phyloP scores from a whole-genome alignment of 2,797 vertebrate species.

The Tympanoctomys barrerae region DNA sequence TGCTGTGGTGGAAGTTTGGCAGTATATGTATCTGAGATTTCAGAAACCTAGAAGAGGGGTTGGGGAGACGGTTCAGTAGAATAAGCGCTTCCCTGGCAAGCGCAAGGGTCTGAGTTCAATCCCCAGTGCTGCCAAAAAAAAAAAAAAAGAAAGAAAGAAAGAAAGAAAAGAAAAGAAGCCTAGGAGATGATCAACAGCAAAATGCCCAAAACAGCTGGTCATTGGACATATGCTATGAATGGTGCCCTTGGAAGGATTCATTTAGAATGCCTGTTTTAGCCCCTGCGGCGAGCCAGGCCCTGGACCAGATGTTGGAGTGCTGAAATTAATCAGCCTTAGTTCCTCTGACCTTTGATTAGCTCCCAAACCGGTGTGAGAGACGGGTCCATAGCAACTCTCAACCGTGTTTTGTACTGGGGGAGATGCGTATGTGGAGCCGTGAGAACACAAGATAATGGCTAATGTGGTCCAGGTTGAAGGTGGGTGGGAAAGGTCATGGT shows the following conservation, averaged over 20 bases:
- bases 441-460: conserved; percentile 12
- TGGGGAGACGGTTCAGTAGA: too few relatives aligned
- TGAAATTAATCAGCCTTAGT: conserved; percentile 26
- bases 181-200: not conserved
- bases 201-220: not conserved
- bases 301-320: not conserved
- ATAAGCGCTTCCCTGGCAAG: too few relatives aligned
- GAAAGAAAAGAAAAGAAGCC: not conserved
- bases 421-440: not conserved
- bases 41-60: conserved; percentile 29
- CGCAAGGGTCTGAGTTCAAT: too few relatives aligned
- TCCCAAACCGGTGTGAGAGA: not conserved
- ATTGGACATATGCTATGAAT: not conserved
- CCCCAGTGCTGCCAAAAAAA: too few relatives aligned
- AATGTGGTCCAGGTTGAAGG: conserved; percentile 27
- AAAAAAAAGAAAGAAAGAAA: too few relatives aligned
- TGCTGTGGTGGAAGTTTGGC: conserved; percentile 11
- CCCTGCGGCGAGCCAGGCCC: not conserved
- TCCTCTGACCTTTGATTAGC: conserved; percentile 23
- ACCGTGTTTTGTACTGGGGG: not conserved
- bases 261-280: not conserved
- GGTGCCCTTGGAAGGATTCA: not conserved
- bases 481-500: conserved; percentile 53
- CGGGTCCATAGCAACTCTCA: not conserved
- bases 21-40: conserved; percentile 51